Conservation (phyloP, 1,140 invertebrate genomes). For the Leptopilina boulardi region DNA sequence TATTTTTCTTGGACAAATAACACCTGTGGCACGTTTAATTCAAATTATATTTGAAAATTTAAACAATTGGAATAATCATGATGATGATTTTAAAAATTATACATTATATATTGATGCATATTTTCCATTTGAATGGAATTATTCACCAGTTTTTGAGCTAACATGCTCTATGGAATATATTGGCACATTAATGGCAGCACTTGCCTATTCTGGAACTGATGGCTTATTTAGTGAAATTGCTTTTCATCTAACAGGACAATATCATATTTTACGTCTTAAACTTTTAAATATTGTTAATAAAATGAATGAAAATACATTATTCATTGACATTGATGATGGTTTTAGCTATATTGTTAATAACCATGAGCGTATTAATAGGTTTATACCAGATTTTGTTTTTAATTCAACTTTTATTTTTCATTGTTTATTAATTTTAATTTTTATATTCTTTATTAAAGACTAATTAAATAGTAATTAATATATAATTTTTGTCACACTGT, state of each 20-base stretch:
- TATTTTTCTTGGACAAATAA: not conserved
- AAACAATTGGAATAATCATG: not conserved
- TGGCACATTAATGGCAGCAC: not conserved
- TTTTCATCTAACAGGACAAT: constrained; percentile 31
- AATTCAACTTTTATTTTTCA: not conserved
- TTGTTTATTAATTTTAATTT: too few species aligned
- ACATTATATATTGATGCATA: not conserved
- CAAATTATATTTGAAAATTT: not conserved
- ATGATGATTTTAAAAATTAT: not conserved
- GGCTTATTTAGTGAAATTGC: constrained; percentile 3
- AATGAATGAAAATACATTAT: not conserved
- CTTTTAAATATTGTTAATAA: not conserved
- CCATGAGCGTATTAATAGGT: not conserved
- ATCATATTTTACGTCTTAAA: not conserved
- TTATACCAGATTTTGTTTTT: not conserved
- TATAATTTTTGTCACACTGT: not conserved
- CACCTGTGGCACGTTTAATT: not conserved
- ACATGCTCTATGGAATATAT: not conserved
- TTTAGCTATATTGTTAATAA: not conserved
- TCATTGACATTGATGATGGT: not conserved
- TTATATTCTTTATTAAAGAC: too few species aligned
- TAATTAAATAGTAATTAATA: not conserved
- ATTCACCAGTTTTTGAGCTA: constrained; percentile 19
- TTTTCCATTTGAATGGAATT: constrained; percentile 1
- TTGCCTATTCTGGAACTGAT: not conserved